A percentile compares a stretch with the other conserved stretches of the same genome.
phyloP scores from a whole-genome alignment of 2,888 invertebrate genomes.

The Euspilapteryx auroguttella region DNA sequence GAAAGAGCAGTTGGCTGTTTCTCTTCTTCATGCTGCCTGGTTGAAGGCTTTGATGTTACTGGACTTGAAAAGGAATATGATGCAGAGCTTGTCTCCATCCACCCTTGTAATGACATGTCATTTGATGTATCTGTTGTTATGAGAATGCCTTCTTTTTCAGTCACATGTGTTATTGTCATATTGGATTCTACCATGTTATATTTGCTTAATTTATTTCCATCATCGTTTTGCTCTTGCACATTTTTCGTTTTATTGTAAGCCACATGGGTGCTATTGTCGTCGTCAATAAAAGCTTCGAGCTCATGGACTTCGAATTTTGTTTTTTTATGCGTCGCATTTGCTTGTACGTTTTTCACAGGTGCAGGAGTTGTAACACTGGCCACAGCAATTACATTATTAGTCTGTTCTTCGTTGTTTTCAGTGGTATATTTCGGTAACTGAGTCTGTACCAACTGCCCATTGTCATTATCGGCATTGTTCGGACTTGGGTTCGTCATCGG shows the following conservation, averaged over 20 bases:
- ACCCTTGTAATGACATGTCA: slow-evolving; percentile 41
- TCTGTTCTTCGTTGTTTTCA: slow-evolving; percentile 18
- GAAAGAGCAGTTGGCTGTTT: slow-evolving; percentile 58
- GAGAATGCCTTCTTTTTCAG: slow-evolving; percentile 40
- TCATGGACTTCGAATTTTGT: slow-evolving; percentile 48
- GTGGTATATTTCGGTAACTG: too few relatives aligned
- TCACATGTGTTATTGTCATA: slow-evolving; percentile 39
- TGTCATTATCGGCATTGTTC: slow-evolving; percentile 16
- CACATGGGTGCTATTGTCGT: slow-evolving; percentile 39
- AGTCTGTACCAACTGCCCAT: too few relatives aligned
- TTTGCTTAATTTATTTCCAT: slow-evolving; percentile 34
- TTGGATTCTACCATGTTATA: slow-evolving; percentile 50
- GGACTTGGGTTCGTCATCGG: slow-evolving; percentile 58
- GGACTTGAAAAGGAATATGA: slow-evolving; percentile 16
- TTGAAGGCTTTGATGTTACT: slow-evolving; percentile 25
- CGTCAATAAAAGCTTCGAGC: slow-evolving; percentile 34
- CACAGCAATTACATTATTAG: slow-evolving; percentile 16
- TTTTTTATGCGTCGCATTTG: slow-evolving; percentile 34
- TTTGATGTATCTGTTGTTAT: slow-evolving; percentile 47
- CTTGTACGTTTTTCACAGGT: slow-evolving; percentile 20
- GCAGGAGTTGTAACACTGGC: slow-evolving; percentile 11
- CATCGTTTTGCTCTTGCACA: slow-evolving; percentile 37
- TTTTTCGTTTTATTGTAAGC: slow-evolving; percentile 47
- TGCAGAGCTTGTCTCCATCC: slow-evolving; percentile 35
- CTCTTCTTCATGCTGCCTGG: slow-evolving; percentile 32